Evolutionary conservation across 2,888 invertebrate genomes (phyloP), one percentile per base, ranked within the genome.

Genomic region (Andrena flavipes): DNA sequence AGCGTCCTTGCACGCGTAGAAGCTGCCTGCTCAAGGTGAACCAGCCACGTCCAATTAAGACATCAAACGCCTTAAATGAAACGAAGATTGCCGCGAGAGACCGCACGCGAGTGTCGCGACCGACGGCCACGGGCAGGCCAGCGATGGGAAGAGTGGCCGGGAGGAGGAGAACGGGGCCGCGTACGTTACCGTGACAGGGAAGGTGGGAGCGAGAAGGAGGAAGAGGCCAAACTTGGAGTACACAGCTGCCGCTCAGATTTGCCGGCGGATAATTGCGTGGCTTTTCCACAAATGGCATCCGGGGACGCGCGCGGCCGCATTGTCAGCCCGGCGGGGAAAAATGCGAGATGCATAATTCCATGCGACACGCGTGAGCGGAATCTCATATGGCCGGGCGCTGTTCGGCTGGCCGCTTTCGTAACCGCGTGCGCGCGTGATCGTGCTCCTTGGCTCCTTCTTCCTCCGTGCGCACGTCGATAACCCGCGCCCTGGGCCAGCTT

Each of bases 181-280:
- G 42, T n/a, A 49, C 51, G n/a, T 23, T 29, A n/a, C 30, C 16
- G 10, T 54, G 75, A 48, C 13, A 13, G 13, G 42, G 64, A 62
- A 64, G 54, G 67, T 35, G 69, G 63, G 76, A 77, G 68, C 74
- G 81, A 76, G 77, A 82, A 62, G 63, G 77, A 59, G 68, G 62
- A 65, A 54, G 75, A 54, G 54, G 33, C 93, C 93, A 91, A 93
- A 93, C 91, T 92, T 91, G 92, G 92, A 88, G 87, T 88, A 88
- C 84, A 84, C 92, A 91, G 92, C 92, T 91, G 92, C 92, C 91
- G 92, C 90, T 89, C 91, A 92, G 93, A 93, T 93, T 93, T 93
- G 91, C 92, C 90, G 90, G 76, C 87, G 89, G 91, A 92, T 93
- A 93, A 93, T 93, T 93, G 92, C 92, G 86, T 89, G 90, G 90